Conservation (phyloP, 2,797 vertebrate species). For the Pantherophis alleghaniensis region DNA sequence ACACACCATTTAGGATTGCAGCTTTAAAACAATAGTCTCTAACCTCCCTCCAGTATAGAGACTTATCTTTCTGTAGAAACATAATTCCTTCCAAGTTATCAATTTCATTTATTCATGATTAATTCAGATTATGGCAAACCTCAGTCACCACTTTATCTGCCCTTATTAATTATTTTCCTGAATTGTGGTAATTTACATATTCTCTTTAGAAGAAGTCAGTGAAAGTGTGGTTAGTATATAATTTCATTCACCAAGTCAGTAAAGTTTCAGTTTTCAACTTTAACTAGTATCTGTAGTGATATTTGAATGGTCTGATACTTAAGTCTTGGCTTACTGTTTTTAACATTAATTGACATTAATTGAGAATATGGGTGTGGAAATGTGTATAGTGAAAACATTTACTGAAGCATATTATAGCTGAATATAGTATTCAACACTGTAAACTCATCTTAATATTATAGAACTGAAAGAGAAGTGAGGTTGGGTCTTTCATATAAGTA, state of each 20-base stretch:
- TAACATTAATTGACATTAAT: not conserved
- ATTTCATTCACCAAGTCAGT: not conserved
- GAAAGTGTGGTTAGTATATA: not conserved
- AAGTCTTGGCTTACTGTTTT: not conserved
- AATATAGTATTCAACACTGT: not conserved
- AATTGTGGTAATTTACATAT: not conserved
- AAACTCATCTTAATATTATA: not conserved
- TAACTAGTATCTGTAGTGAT: not conserved
- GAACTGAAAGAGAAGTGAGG: not conserved
- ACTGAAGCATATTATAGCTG: conserved; percentile 3
- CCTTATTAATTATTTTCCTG: not conserved
- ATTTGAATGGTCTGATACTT: not conserved
- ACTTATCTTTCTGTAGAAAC: not conserved
- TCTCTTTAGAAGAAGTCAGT: not conserved
- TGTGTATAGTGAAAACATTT: not conserved
- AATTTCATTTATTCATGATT: not conserved
- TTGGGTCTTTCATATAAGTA: not conserved
- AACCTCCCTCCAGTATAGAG: not conserved
- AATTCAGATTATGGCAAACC: not conserved
- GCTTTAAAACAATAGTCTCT: not conserved
- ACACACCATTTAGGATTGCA: not conserved
- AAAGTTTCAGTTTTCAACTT: not conserved
- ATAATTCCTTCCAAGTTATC: not conserved
- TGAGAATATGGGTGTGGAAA: conserved; percentile 4
- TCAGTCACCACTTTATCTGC: not conserved